A percentile compares a stretch with the other conserved stretches of the same genome.
phyloP scores from a whole-genome alignment of 2,113 vertebrate species.

The Hemichromis elongatus region DNA sequence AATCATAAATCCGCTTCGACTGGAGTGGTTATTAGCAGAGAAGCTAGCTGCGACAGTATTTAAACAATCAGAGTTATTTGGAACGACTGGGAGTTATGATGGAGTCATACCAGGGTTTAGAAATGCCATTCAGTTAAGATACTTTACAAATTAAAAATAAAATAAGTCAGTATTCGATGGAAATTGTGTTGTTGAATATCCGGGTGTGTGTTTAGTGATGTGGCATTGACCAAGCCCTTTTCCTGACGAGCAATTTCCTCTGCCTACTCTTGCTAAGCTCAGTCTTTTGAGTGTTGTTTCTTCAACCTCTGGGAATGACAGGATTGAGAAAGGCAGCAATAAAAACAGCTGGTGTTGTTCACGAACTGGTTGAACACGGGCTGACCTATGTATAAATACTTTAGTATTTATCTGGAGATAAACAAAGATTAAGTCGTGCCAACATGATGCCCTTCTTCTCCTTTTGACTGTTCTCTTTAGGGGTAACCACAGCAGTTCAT shows the following conservation, averaged over 20 bases:
- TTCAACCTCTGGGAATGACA: neutral
- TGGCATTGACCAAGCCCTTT: constrained; percentile 32
- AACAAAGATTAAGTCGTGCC: neutral
- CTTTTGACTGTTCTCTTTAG: neutral
- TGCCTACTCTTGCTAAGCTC: neutral
- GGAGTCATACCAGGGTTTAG: fast-evolving
- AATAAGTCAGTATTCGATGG: neutral
- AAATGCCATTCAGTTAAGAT: neutral
- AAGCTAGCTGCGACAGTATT: neutral
- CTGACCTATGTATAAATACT: neutral
- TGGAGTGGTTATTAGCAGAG: neutral
- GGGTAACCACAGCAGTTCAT: neutral
- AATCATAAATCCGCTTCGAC: neutral
- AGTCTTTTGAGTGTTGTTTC: neutral
- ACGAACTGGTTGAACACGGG: neutral
- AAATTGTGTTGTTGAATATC: neutral
- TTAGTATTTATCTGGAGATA: neutral
- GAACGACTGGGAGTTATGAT: neutral
- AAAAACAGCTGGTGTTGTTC: neutral
- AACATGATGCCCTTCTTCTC: neutral
- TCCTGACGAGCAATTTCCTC: constrained; percentile 27
- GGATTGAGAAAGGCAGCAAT: neutral
- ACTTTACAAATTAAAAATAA: neutral
- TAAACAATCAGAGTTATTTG: neutral
- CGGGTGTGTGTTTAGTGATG: neutral